phyloP scores from a whole-genome alignment of 2,113 vertebrate species.

The Brevimyrus niger region DNA sequence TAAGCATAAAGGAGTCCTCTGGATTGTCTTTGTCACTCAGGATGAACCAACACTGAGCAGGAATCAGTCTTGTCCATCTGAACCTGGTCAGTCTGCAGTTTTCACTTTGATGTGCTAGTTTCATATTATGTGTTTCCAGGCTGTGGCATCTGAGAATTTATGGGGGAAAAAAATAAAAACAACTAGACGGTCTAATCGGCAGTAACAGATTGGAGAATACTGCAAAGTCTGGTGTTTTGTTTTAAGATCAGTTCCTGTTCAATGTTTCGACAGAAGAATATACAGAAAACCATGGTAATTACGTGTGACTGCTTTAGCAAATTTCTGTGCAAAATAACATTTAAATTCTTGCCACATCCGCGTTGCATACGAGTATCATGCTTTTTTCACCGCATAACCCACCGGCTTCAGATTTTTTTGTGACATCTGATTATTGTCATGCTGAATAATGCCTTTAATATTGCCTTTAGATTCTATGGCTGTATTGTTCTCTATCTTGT shows the following conservation, averaged over 20 bases:
- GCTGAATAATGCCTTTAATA: not conserved
- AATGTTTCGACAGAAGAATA: not conserved
- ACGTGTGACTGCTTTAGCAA: not conserved
- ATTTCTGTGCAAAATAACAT: not conserved
- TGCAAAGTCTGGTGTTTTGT: not conserved
- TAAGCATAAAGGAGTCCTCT: not conserved
- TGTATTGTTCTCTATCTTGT: not conserved
- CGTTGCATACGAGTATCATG: not conserved
- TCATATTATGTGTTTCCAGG: not conserved
- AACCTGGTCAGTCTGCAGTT: not conserved
- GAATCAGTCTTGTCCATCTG: not conserved
- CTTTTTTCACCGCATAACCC: not conserved
- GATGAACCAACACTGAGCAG: not conserved
- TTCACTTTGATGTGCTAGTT: not conserved
- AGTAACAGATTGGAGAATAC: not conserved
- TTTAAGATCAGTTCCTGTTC: not conserved
- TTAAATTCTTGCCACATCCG: not conserved
- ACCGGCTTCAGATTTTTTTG: not conserved
- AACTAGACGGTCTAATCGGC: not conserved
- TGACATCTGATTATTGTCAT: slow-evolving; percentile 4
- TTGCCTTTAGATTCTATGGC: not conserved
- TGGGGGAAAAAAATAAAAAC: not conserved
- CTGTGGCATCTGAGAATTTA: not conserved
- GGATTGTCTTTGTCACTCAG: not conserved
- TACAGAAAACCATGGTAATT: not conserved